Evolutionary conservation across 2,797 vertebrate species (phyloP).

Genomic region (Clamator glandarius): DNA sequence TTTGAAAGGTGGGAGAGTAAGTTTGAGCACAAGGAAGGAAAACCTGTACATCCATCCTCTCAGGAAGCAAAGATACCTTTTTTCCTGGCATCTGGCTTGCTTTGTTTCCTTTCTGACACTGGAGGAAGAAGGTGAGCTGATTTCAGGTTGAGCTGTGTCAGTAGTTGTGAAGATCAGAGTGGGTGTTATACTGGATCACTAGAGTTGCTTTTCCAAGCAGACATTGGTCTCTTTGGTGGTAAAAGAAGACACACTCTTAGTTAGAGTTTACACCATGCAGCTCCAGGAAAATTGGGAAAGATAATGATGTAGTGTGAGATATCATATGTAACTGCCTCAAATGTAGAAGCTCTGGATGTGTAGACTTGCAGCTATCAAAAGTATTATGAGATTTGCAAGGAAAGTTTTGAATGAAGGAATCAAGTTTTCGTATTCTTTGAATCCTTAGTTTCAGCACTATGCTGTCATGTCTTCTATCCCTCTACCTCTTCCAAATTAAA

Average conservation of each 20-base stretch:
- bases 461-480: not conserved
- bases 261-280: not conserved
- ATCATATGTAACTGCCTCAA: not conserved
- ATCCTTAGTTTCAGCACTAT: not conserved
- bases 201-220: not conserved
- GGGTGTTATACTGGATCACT: not conserved
- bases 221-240: not conserved
- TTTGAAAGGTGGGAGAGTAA: not conserved
- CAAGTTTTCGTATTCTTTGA: not conserved
- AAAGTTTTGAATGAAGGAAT: not conserved
- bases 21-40: not conserved
- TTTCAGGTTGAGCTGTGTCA: not conserved
- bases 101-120: not conserved
- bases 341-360: not conserved
- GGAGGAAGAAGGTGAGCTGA: not conserved
- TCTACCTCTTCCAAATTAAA: not conserved
- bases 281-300: not conserved
- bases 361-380: not conserved
- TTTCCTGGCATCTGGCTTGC: not conserved
- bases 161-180: not conserved
- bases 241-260: not conserved
- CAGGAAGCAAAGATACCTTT: not conserved
- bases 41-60: fast-evolving
- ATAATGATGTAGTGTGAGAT: not conserved
- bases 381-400: not conserved